These are phyloP conservation scores for Epirrita christyi DNA, from an alignment of 2,888 invertebrate genomes.

Conservation along the genomic window DNA sequence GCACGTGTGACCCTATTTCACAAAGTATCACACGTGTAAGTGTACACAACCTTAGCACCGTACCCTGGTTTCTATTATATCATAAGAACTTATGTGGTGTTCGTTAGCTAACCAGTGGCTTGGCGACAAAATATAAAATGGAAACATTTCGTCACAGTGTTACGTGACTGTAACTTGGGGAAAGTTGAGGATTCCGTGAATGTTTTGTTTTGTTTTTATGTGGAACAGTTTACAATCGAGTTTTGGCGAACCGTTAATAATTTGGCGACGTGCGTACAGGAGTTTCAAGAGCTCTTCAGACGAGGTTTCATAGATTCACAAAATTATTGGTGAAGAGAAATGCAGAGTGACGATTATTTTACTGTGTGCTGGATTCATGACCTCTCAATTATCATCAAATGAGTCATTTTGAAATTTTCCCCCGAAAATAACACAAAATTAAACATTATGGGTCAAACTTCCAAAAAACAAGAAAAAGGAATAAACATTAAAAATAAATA, in stretches of 20 bases:
- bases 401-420: no score
- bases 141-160: slow-evolving; percentile 55
- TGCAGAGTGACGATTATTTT: no score
- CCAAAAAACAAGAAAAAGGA: no score
- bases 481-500: no score
- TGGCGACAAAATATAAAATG: slow-evolving; percentile 34
- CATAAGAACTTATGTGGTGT: slow-evolving; percentile 37
- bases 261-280: not conserved
- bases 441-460: no score
- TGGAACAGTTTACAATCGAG: slow-evolving; percentile 8
- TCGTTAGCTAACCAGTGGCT: slow-evolving; percentile 57
- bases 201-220: slow-evolving; percentile 24
- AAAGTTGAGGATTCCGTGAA: slow-evolving; percentile 42
- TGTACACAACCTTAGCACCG: slow-evolving; percentile 75
- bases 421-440: no score
- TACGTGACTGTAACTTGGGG: slow-evolving; percentile 48
- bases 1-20: slow-evolving; percentile 26
- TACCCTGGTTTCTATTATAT: slow-evolving; percentile 57
- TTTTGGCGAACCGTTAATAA: slow-evolving; percentile 3
- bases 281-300: not conserved
- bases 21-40: slow-evolving; percentile 26
- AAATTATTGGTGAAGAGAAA: no score
- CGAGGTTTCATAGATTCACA: not conserved
- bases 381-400: no score
- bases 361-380: no score